Conservation (phyloP, 2,797 vertebrate species). For the Heliangelus exortis region DNA sequence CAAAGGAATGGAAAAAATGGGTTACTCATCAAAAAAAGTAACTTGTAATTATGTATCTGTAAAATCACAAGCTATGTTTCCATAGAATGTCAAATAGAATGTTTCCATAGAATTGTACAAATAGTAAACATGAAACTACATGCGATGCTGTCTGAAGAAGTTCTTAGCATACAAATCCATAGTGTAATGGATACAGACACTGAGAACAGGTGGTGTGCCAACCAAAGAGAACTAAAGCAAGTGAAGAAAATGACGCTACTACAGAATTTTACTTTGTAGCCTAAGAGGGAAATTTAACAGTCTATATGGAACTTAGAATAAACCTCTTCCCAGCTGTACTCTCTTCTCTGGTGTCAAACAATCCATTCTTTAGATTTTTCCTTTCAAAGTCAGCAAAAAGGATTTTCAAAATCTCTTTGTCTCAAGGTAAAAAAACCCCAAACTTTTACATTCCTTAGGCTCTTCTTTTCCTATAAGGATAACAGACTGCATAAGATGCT, state of each 20-base stretch:
- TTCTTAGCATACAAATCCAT: slow-evolving; percentile 1
- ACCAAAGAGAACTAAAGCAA: neutral
- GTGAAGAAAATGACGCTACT: slow-evolving; percentile 25
- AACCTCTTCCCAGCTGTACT: neutral
- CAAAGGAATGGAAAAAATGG: neutral
- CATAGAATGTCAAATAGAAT: neutral
- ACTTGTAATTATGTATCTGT: neutral
- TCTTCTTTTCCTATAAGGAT: neutral
- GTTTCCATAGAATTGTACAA: neutral
- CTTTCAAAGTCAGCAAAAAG: neutral
- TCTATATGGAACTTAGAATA: slow-evolving; percentile 10
- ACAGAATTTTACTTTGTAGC: slow-evolving; percentile 1
- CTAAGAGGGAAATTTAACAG: slow-evolving; percentile 7
- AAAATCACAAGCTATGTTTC: neutral
- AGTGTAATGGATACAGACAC: neutral
- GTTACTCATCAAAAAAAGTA: neutral
- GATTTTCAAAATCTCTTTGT: neutral
- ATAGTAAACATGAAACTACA: slow-evolving; percentile 21
- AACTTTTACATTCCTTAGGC: neutral
- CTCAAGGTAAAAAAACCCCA: neutral
- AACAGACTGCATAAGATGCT: rapidly evolving
- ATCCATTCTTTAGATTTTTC: neutral
- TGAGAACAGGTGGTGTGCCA: slow-evolving; percentile 39
- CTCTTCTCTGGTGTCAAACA: neutral
- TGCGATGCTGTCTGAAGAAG: neutral